Percentiles rank a stretch among this genome's conserved stretches.
Evolutionary conservation across 2,113 vertebrate species (phyloP).

Genomic region (Psittacula cyanocephala): DNA sequence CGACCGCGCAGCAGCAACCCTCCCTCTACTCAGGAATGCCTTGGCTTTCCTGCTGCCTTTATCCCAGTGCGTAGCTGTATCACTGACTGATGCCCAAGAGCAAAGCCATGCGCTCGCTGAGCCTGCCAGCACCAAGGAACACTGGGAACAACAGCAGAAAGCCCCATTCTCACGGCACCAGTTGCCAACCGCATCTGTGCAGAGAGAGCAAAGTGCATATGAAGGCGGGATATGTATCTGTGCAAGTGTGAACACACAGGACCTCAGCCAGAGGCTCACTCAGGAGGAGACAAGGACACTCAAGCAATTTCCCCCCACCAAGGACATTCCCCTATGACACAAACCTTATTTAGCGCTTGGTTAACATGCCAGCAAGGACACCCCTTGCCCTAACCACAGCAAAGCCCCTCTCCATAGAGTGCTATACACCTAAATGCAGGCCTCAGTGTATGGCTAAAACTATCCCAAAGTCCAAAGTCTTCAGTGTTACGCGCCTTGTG

Average conservation of each 20-base stretch:
- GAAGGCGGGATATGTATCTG: background rate
- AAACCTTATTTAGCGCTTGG: background rate
- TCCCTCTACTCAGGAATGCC: accelerated
- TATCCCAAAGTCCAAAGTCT: constrained; percentile 33
- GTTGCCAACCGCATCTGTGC: background rate
- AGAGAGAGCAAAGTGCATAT: constrained; percentile 45
- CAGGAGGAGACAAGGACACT: background rate
- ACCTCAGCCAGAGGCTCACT: background rate
- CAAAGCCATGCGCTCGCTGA: accelerated
- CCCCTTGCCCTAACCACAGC: background rate
- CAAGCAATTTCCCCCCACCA: background rate
- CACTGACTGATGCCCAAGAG: accelerated
- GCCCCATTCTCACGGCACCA: background rate
- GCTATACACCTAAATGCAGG: background rate
- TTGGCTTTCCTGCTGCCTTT: background rate
- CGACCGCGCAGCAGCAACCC: accelerated
- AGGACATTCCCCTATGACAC: background rate
- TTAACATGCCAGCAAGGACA: background rate
- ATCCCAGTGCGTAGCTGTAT: accelerated
- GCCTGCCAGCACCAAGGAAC: accelerated
- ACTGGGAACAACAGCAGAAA: background rate
- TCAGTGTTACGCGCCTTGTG: constrained; percentile 48
- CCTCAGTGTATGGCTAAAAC: constrained; percentile 53
- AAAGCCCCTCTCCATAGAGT: background rate
- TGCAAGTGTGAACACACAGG: background rate